Evolutionary conservation across 2,113 vertebrate species (phyloP), one percentile per base, ranked within the genome.

Genomic region (Triplophysa tibetana): DNA sequence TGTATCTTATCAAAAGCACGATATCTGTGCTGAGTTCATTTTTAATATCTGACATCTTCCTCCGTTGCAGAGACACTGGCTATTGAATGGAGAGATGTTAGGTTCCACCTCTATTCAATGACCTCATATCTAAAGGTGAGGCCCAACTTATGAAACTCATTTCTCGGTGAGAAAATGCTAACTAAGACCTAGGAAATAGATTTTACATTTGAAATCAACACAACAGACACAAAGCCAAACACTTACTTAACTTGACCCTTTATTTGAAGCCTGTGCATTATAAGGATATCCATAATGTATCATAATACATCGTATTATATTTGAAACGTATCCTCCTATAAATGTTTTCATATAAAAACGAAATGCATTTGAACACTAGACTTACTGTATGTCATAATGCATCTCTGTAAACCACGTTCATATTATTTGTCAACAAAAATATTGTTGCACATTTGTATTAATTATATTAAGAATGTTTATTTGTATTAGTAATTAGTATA

Each of bases 1-100:
- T 12, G 45, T 77, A 66, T 77, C 75, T 77, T 77, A 77, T 77
- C 75, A 77, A 64, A 45, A 65, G 41, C 24, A 54, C 64, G 24
- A 11, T 52, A 19, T 17, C 24, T 62, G 29, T 24, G 12, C 45
- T 65, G 41, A 66, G 75, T 24, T 63, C 38, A 77, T 24, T 52
- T 77, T 66, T 65, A 77, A 38, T 65, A 52, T 77, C 75, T 50
- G 61, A 77, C 29, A 50, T 63, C 69, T 23, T 60, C 4, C 7
- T 73, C 26, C 14, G n/a, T 23, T 60, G 19, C 4, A 45, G 54
- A 21, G 2, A 58, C 19, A 17, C 50, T 52, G 50, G 16, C 8
- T 8, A 58, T 21, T 58, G 54, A 2, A 58, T 58, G 19, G 8
- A 10, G 19, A 17, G 8, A 52, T 58, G n/a, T 10, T 24, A 2